Evolutionary conservation across 2,113 vertebrate genomes (phyloP).

Genomic region (Setophaga petechia): DNA sequence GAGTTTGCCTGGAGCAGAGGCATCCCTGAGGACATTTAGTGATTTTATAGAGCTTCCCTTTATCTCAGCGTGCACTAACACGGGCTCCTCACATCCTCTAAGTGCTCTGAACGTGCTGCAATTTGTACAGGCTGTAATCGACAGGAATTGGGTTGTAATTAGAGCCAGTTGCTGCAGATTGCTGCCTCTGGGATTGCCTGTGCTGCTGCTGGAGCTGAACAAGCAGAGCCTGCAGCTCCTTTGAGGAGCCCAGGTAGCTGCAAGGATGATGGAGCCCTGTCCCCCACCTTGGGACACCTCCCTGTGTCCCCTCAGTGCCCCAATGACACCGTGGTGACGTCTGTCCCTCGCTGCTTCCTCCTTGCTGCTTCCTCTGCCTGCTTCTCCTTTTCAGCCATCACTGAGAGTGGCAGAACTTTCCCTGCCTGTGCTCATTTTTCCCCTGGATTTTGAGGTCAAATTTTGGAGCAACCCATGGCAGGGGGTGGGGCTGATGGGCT

Average conservation of each 20-base stretch:
- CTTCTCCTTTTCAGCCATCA: slow-evolving; percentile 6
- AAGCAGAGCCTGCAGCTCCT: not conserved
- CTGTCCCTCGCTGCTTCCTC: not conserved
- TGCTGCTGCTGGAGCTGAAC: not conserved
- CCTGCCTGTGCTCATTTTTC: not conserved
- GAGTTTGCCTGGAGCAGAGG: not conserved
- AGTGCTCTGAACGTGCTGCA: not conserved
- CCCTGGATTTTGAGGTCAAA: fast-evolving
- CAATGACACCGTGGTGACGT: fast-evolving
- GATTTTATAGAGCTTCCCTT: slow-evolving; percentile 3
- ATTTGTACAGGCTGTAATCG: slow-evolving; percentile 32
- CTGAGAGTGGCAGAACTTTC: fast-evolving
- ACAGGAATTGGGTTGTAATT: slow-evolving; percentile 18
- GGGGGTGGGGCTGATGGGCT: not conserved
- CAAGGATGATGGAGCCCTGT: fast-evolving
- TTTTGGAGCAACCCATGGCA: not conserved
- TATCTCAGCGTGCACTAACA: slow-evolving; percentile 25
- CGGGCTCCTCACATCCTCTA: slow-evolving; percentile 10
- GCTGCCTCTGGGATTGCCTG: not conserved
- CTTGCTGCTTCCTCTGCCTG: not conserved
- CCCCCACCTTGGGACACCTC: not conserved
- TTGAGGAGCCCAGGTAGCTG: not conserved
- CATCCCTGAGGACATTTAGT: slow-evolving; percentile 25
- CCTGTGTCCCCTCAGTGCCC: not conserved
- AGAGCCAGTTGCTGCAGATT: not conserved